Conservation (phyloP, 2,797 vertebrate genomes). For the Sphenodon punctatus region DNA sequence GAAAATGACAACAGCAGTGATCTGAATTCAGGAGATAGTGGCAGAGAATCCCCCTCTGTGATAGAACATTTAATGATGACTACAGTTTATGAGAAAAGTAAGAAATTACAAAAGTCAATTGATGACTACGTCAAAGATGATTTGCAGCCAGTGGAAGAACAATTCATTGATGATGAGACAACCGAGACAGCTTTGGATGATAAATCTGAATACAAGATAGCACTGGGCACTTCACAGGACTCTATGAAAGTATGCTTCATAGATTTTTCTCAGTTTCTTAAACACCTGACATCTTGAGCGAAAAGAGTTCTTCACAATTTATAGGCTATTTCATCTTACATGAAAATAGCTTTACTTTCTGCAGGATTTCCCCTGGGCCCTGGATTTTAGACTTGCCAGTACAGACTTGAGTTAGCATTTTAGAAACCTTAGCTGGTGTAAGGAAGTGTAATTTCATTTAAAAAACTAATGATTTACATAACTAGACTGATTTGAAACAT, state of each 20-base stretch:
- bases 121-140: conserved; percentile 15
- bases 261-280: neutral
- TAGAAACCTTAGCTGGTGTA: too few relatives aligned
- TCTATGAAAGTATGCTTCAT: conserved; percentile 53
- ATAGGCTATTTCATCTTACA: neutral
- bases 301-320: neutral
- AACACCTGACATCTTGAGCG: neutral
- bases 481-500: too few relatives aligned
- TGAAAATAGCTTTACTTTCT: neutral
- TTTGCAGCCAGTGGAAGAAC: neutral
- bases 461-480: too few relatives aligned
- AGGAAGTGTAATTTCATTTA: too few relatives aligned
- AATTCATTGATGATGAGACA: neutral
- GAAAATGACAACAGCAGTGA: conserved; percentile 56
- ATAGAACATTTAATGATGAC: conserved; percentile 35
- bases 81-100: conserved; percentile 40
- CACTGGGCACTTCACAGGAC: neutral
- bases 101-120: conserved; percentile 8
- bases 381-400: too few relatives aligned
- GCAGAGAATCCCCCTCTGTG: conserved; percentile 35
- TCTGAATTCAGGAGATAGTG: conserved; percentile 45
- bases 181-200: neutral
- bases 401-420: too few relatives aligned
- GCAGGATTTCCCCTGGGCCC: too few relatives aligned
- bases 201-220: neutral